Percentiles rank a stretch among this genome's conserved stretches.
Evolutionary conservation across 2,888 invertebrate genomes (phyloP).

Genomic region (Hyalella azteca): DNA sequence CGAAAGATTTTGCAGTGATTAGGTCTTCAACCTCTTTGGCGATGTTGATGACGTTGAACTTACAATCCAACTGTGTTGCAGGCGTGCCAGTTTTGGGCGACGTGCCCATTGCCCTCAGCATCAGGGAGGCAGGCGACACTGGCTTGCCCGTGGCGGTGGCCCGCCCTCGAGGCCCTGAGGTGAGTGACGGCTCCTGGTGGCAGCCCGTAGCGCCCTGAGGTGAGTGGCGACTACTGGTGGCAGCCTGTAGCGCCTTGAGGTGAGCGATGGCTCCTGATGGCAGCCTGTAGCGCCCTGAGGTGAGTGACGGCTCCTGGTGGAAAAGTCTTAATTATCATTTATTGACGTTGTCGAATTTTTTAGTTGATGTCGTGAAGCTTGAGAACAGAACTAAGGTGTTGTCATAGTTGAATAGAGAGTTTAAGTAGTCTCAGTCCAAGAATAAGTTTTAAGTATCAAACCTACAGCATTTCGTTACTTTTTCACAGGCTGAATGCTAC

Average conservation of each 20-base stretch:
- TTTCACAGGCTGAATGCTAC: constrained; percentile 12
- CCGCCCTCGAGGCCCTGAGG: constrained; percentile 64
- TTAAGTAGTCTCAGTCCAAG: no score
- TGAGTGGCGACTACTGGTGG: neutral
- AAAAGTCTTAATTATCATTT: no score
- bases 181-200: neutral
- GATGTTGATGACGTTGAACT: no score
- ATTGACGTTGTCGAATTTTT: no score
- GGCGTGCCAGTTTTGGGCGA: constrained; percentile 72
- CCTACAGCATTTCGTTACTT: no score
- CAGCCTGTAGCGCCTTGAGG: neutral
- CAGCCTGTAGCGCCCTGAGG: neutral
- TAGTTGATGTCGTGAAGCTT: no score
- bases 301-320: neutral
- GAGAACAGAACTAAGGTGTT: no score
- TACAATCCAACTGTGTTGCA: no score
- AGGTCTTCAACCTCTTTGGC: no score
- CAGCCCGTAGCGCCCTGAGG: neutral
- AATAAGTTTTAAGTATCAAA: no score
- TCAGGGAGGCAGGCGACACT: constrained; percentile 74
- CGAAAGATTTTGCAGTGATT: no score
- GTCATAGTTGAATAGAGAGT: no score
- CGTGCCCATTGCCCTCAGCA: constrained; percentile 75
- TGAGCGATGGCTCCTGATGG: neutral
- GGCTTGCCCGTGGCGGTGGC: constrained; percentile 78